Evolutionary conservation across 2,113 vertebrate genomes (phyloP), one percentile per base, ranked within the genome.

Genomic region (Zonotrichia leucophrys): DNA sequence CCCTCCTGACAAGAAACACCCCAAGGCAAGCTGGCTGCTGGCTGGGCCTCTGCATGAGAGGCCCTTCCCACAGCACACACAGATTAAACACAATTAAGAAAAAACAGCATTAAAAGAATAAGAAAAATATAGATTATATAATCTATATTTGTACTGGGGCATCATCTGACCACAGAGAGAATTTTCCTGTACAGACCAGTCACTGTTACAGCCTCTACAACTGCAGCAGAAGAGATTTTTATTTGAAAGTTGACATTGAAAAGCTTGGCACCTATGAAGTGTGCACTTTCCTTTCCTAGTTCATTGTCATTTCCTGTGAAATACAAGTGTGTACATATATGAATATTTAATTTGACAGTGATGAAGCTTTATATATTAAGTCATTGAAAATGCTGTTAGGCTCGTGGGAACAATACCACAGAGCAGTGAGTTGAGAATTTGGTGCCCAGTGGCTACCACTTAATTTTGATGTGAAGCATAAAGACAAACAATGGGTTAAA

Each of bases 261-360:
- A 88, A 74, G 0, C 33, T 73, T 31, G 44, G 44, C 35, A 11
- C 3, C 9, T 5, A 14, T 12, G 13, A 73, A 82, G n/a, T 16
- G 15, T 21, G 19, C 20, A 3, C 39, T 25, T 86, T 42, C 59
- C 67, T 81, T 68, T 47, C 31, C 39, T 28, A 41, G 28, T 30
- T 39, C 64, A 28, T n/a, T 73, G 50, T 55, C 0, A 3, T 58
- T 76, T 59, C 56, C 74, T 91, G 41, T 31, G 63, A 79, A 87
- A 89, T 59, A 47, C n/a, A 76, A 59, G 14, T 63, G 20, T 11
- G 35, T 55, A 89, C 16, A 33, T 35, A 55, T 62, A 58, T 59
- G 50, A 92, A 94, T 73, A 79, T 80, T 78, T 86, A 78, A 95
- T 89, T 64, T 63, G 92, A 88, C 92, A 87, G 35, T 84, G 92